Evolutionary conservation across 92 coral and sea anemone species (phyloP).

Genomic region (Plumapathes pennacea): DNA sequence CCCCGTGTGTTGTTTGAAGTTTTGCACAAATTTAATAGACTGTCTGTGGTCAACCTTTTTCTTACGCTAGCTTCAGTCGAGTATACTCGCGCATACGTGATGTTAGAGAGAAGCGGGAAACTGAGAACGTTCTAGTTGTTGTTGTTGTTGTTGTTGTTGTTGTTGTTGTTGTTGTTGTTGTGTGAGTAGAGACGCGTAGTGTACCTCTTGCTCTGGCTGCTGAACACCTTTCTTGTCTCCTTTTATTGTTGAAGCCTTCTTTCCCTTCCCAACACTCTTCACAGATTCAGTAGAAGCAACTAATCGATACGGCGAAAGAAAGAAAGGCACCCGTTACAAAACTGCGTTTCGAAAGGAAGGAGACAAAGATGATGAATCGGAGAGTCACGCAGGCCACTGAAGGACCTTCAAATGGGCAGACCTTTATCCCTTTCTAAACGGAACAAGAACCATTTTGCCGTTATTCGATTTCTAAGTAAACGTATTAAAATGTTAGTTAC

Average conservation of each 20-base stretch:
- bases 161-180: too few species aligned
- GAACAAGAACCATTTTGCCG: background rate
- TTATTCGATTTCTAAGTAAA: too few species aligned
- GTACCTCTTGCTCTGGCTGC: constrained; percentile 87
- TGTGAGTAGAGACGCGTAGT: background rate
- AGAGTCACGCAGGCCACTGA: background rate
- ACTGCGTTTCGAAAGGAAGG: background rate
- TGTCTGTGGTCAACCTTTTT: too few species aligned
- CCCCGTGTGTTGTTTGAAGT: too few species aligned
- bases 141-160: too few species aligned
- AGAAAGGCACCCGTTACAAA: background rate
- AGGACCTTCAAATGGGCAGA: background rate
- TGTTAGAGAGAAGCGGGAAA: too few species aligned
- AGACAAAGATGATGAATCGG: background rate
- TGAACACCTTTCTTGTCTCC: constrained; percentile 81
- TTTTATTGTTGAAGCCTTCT: constrained; percentile 70
- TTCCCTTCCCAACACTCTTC: constrained; percentile 76
- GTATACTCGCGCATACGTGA: too few species aligned
- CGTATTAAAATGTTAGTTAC: background rate
- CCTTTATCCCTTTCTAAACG: background rate
- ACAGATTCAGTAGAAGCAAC: constrained; percentile 81
- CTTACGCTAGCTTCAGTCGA: too few species aligned
- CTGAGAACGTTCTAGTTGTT: too few species aligned
- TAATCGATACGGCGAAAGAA: constrained; percentile 4
- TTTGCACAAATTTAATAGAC: too few species aligned